Evolutionary conservation across 2,797 vertebrate species (phyloP), one percentile per base, ranked within the genome.

Genomic region (Valencia hispanica): DNA sequence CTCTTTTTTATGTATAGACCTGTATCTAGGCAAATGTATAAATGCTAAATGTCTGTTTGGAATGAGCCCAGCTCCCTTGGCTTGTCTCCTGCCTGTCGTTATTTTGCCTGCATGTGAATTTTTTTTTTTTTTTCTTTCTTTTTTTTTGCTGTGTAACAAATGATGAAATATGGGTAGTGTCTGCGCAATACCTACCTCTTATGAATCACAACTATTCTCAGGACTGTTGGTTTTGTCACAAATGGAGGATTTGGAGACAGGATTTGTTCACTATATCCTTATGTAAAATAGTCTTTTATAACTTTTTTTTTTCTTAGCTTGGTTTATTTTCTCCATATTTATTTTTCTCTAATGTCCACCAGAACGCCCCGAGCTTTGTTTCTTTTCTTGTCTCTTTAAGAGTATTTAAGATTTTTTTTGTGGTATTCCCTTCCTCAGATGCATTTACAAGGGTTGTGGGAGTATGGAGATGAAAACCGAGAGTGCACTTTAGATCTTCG

Each of bases 141-240:
- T 65, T 72, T 77, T 88, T 91, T 91, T 91, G 87, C 90, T 79
- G 82, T 89, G 88, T 89, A 85, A 91, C 83, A 92, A 94, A 93
- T 96, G 94, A 95, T 96, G 95, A 95, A 95, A 96, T 95, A 78
- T 81, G 84, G 83, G 81, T 89, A 79, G 84, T 90, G 89, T 91
- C 92, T 92, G 88, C 94, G 95, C 92, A 95, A 96, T 88, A 79
- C 81, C 90, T 85, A 88, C 87, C 89, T 92, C 89, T 81, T 80
- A 78, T 90, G 92, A 94, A 94, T 94, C 89, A 91, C 88, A 92
- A 88, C 89, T 86, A 91, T 88, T 91, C 88, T 80, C 77, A 68
- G 82, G 86, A 92, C 89, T 91, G 73, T 90, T 94, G n/a, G n/a
- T 91, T 90, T 88, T 90, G 88, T 90, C 88, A 75, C 50, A 83